Conservation (phyloP, 2,888 invertebrate genomes). For the Rhogogaster chlorosoma region DNA sequence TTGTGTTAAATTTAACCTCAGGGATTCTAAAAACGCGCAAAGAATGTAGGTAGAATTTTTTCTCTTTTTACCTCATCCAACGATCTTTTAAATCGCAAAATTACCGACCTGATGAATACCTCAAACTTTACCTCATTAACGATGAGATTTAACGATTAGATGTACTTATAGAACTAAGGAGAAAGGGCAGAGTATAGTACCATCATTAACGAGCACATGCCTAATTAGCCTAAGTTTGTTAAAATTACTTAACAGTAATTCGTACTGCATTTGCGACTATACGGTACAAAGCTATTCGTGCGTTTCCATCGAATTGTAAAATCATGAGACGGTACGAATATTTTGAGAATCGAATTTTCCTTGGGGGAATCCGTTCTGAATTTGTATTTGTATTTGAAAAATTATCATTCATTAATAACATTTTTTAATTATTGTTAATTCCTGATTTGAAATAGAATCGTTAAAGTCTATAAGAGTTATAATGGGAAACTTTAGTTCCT, state of each 20-base stretch:
- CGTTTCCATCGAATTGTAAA: no score
- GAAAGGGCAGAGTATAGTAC: background rate
- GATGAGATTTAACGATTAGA: background rate
- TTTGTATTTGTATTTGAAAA: no score
- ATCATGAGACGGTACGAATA: no score
- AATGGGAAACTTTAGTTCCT: background rate
- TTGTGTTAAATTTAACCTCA: background rate
- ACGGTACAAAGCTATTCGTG: no score
- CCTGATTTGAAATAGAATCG: background rate
- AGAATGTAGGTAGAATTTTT: background rate
- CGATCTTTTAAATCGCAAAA: background rate
- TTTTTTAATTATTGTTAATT: background rate
- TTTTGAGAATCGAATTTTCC: no score
- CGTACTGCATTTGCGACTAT: background rate
- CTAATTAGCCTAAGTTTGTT: slow-evolving; percentile 18
- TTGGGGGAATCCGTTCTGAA: background rate
- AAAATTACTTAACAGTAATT: background rate
- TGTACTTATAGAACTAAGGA: background rate
- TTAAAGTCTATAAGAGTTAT: background rate
- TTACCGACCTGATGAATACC: background rate
- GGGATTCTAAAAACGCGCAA: background rate
- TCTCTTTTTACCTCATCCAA: background rate
- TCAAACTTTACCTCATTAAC: background rate
- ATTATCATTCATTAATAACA: background rate
- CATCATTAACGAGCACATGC: background rate